These are phyloP conservation scores for Zaprionus ghesquierei DNA, from an alignment of 1,140 invertebrate species.

Conservation along the genomic window DNA sequence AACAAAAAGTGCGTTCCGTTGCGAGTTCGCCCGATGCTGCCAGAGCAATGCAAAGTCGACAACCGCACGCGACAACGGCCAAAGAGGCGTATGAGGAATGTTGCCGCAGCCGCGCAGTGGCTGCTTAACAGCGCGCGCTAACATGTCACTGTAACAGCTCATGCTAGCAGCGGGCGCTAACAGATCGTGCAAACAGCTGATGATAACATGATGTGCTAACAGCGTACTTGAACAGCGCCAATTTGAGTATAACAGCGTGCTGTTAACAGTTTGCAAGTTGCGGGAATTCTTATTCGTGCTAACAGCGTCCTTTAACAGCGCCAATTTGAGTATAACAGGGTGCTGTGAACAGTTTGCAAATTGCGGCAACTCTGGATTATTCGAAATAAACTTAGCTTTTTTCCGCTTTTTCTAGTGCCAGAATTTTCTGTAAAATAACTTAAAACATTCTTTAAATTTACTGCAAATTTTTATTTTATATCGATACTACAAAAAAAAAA, in stretches of 20 bases:
- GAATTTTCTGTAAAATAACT: too few relatives aligned
- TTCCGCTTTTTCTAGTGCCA: too few relatives aligned
- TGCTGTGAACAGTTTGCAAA: too few relatives aligned
- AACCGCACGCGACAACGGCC: conserved; percentile 44
- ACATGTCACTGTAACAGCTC: neutral
- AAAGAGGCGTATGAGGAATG: conserved; percentile 42
- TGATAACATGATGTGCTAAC: neutral
- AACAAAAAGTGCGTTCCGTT: conserved; percentile 1
- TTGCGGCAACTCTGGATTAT: too few relatives aligned
- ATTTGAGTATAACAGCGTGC: neutral
- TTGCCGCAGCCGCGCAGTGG: neutral
- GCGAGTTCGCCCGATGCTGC: conserved; percentile 12
- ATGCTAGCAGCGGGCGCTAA: conserved; percentile 21
- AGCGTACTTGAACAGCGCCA: neutral
- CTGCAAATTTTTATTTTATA: too few relatives aligned
- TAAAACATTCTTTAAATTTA: too few relatives aligned
- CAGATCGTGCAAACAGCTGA: neutral
- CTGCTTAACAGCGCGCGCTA: conserved; percentile 16
- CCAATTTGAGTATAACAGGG: too few relatives aligned
- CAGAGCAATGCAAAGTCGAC: conserved; percentile 17
- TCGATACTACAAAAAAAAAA: too few relatives aligned
- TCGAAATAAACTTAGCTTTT: too few relatives aligned
- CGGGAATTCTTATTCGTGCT: too few relatives aligned
- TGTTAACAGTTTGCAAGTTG: neutral
- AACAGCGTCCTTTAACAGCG: too few relatives aligned